Evolutionary conservation across 2,113 vertebrate species (phyloP), one percentile per base, ranked within the genome.

Genomic region (Gambusia holbrooki): DNA sequence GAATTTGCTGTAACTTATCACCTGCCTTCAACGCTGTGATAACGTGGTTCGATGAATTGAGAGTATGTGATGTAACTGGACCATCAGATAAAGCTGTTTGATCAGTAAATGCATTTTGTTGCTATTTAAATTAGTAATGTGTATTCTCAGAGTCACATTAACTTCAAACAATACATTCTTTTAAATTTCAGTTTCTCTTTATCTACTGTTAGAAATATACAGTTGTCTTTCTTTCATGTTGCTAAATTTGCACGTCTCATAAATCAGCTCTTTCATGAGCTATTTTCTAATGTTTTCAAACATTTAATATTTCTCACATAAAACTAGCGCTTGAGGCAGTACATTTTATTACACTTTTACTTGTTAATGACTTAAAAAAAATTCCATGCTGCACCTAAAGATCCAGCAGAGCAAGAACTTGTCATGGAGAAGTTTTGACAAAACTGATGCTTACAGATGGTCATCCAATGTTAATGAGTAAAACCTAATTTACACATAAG

Each of bases 1-100:
- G 69, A 82, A 88, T 76, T 62, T 75, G 76, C 69, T 82, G 86
- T 81, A 67, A 84, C 69, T 75, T 85, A 75, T 82, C 82, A 83
- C 82, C 71, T 76, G 58, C 19, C 68, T 73, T 83, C 62, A 70
- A 33, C 74, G 25, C 32, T 64, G 71, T 77, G 71, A 79, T 74
- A 72, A 60, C 28, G 48, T 27, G 75, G 81, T 72, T 81, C 40
- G 80, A 29, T 33, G 48, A 64, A 62, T 75, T 60, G 12, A 27
- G 51, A 42, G 29, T 22, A 29, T 61, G 67, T 45, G 4, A 32
- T 66, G 73, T 73, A 65, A 81, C 72, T 64, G 29, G 32, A 48
- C 28, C 2, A 1, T 75, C 73, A 69, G 2, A 45, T 51, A 40
- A 30, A 51, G 27, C 1, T 29, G 2, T 60, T 75, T 70, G 66